Base-by-base conservation (phyloP, 1,140 invertebrate genomes). In the Coenobita brevimanus region DNA sequence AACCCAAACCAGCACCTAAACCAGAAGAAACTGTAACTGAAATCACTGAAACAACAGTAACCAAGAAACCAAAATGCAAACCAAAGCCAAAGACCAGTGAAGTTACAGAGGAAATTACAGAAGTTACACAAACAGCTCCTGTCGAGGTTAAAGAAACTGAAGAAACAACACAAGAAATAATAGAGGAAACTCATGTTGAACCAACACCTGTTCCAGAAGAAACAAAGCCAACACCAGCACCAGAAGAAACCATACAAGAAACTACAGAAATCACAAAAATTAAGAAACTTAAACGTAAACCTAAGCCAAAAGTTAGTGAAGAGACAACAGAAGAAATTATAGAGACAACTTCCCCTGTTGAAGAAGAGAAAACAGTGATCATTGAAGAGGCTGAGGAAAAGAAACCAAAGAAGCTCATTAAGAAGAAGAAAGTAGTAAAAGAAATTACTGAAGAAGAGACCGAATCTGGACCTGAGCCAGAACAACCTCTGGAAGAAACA, bases 1-100 rank as follows among this genome's bases (percentile, higher is more conserved):
- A 86, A 46, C 78, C 89, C 13, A 86, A 75, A 71, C 73, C 60
- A 62, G 85, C 67, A 67, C 88, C 82, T 33, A 27, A n/a, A n/a
- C 27, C 62, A 0, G 54, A 50, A 21, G 60, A 60, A 50, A 0
- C 71, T 2, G 76, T 57, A 85, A 4, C n/a, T 64, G 17, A 13
- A 60, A 13, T 76, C 30, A 30, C 50, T 8, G 71, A 30, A 60
- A 33, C 69, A 69, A 73, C n/a, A 80, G 36, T 15, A 88, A 81
- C 27, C 60, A 46, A 38, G 30, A 80, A 30, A 41, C 15, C 50
- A 38, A 88, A 75, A 76, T 57, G 50, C 17, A 87, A 82, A 87
- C 76, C 75, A 21, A 46, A 73, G 21, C 38, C 73, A 17, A 69
- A 88, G 69, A 50, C 79, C 24, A n/a, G 43, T 21, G 54, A 76